These are phyloP conservation scores for Myrmophylax atrothorax DNA, from an alignment of 2,113 vertebrate species.

Conservation along the genomic window DNA sequence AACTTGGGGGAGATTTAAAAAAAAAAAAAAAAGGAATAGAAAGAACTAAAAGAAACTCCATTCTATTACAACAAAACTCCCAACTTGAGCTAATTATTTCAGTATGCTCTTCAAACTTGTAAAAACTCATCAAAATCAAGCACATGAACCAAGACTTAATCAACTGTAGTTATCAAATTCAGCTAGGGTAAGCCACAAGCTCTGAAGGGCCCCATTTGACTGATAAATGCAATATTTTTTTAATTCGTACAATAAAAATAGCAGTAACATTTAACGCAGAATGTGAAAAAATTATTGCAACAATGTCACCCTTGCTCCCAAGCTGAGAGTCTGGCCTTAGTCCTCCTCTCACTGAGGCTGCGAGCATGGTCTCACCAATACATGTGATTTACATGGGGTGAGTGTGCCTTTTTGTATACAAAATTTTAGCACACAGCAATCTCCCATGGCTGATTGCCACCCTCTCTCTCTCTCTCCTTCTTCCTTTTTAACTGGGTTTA, in stretches of 20 bases:
- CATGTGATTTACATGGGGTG: not conserved
- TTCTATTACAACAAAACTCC: not conserved
- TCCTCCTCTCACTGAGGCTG: not conserved
- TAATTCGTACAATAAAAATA: not conserved
- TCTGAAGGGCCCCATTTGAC: not conserved
- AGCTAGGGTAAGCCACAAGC: not conserved
- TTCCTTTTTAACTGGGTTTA: slow-evolving; percentile 22
- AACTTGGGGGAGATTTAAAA: not conserved
- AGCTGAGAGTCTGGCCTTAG: not conserved
- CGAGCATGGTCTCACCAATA: not conserved
- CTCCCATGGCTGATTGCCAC: not conserved
- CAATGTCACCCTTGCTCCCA: not conserved
- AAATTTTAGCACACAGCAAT: slow-evolving; percentile 13
- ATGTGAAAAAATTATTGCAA: slow-evolving; percentile 1
- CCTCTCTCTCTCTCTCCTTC: not conserved
- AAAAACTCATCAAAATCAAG: not conserved
- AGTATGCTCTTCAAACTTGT: not conserved
- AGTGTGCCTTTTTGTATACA: not conserved
- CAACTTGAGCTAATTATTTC: not conserved
- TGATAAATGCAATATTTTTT: not conserved
- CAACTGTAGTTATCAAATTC: not conserved
- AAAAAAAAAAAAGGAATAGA: not conserved
- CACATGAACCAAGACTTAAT: not conserved
- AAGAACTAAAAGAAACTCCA: not conserved
- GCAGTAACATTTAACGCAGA: not conserved